A percentile compares a stretch with the other conserved stretches of the same genome.
Evolutionary conservation across 2,797 vertebrate genomes (phyloP).

Genomic region (Tragelaphus oryx): DNA sequence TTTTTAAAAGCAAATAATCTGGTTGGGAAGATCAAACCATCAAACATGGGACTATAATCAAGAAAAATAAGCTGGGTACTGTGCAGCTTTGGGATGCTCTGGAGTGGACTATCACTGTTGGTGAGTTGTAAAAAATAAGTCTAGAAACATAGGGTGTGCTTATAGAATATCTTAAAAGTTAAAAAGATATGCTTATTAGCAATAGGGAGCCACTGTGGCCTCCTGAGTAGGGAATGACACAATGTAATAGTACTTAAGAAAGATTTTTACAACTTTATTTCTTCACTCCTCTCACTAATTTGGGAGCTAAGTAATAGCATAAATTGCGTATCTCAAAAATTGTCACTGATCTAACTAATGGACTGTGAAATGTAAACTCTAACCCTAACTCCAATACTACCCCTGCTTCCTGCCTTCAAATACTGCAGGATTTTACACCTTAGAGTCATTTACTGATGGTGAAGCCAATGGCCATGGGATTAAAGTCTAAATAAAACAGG

Average conservation of each 20-base stretch:
- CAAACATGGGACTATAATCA: neutral
- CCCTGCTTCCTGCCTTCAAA: neutral
- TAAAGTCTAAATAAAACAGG: constrained; percentile 9
- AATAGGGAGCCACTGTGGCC: neutral
- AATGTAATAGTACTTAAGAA: neutral
- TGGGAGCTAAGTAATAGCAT: neutral
- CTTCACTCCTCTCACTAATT: neutral
- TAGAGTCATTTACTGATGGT: neutral
- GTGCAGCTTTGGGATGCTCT: neutral
- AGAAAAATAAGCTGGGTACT: neutral
- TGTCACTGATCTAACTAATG: neutral
- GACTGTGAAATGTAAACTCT: neutral
- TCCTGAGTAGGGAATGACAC: neutral
- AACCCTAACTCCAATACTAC: too few relatives aligned
- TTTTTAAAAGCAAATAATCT: neutral
- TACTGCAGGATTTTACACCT: neutral
- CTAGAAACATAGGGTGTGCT: neutral
- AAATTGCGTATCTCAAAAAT: neutral
- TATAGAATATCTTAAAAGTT: neutral
- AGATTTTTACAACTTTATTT: neutral
- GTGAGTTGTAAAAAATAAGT: neutral
- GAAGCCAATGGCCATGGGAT: neutral
- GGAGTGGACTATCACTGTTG: neutral
- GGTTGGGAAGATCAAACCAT: neutral
- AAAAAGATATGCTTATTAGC: neutral